Conservation (phyloP, 64 coral and sea anemone species). For the Dendrophyllia cribrosa region DNA sequence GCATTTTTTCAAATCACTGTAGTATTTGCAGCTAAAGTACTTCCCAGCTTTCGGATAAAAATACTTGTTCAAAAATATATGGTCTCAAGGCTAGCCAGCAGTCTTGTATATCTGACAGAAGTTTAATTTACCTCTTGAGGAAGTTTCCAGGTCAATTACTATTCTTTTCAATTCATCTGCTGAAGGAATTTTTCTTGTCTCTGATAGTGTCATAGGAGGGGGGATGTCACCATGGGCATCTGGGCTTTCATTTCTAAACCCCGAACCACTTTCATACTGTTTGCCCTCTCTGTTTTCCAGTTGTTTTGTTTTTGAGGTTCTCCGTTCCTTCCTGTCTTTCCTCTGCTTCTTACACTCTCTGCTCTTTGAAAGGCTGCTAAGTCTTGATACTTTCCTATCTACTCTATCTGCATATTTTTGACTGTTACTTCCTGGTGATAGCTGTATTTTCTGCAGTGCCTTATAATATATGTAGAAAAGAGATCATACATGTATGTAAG, state of each 20-base stretch:
- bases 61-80: too few species aligned
- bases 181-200: constrained; percentile 18
- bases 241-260: neutral
- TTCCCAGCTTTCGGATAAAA: too few species aligned
- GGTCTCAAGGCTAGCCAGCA: too few species aligned
- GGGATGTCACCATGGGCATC: constrained; percentile 23
- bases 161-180: neutral
- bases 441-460: constrained; percentile 32
- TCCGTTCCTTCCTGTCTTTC: neutral
- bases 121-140: constrained; percentile 62
- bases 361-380: neutral
- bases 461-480: constrained; percentile 20
- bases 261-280: constrained; percentile 53
- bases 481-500: neutral
- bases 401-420: constrained; percentile 27
- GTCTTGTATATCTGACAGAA: too few species aligned
- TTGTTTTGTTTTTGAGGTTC: constrained; percentile 22
- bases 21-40: too few species aligned
- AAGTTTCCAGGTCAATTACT: constrained; percentile 36
- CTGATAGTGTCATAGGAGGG: neutral
- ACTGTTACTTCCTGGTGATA: constrained; percentile 32
- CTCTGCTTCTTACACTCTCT: constrained; percentile 38
- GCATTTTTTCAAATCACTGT: too few species aligned
- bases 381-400: constrained; percentile 37
- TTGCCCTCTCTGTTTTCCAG: constrained; percentile 55